Evolutionary conservation across 1,140 invertebrate species (phyloP).

Genomic region (Homalodisca vitripennis): DNA sequence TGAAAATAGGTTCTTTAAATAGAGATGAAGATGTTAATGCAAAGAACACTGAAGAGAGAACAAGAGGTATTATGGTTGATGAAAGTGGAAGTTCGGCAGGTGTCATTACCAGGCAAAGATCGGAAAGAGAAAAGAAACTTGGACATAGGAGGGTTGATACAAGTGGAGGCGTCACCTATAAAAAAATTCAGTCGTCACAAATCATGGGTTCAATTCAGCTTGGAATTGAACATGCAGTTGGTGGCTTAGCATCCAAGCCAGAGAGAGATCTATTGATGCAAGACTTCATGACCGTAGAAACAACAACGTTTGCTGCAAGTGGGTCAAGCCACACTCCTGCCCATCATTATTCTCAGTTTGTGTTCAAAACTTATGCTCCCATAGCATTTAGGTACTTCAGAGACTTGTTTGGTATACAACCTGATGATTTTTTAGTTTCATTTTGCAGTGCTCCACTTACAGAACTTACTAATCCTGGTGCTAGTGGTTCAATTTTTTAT

Average conservation of each 20-base stretch:
- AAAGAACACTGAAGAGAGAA: no score
- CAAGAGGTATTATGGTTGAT: no score
- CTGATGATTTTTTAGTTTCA: constrained; percentile 98
- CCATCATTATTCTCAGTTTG: constrained; percentile 88
- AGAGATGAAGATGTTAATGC: no score
- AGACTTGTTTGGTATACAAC: constrained; percentile 97
- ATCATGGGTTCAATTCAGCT: constrained; percentile 99
- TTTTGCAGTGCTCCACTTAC: constrained; percentile 90
- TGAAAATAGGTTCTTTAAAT: no score
- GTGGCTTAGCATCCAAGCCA: constrained; percentile 93
- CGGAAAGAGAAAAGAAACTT: not conserved
- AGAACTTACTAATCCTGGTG: constrained; percentile 98
- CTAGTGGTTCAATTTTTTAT: constrained; percentile 99
- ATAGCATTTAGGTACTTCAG: constrained; percentile 99
- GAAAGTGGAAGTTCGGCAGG: no score
- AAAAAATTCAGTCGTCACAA: constrained; percentile 88
- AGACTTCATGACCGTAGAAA: constrained; percentile 99
- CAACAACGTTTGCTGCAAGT: constrained; percentile 90
- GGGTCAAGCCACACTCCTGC: constrained; percentile 87
- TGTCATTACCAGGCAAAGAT: no score
- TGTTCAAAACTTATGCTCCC: constrained; percentile 98
- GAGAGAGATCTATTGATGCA: constrained; percentile 98
- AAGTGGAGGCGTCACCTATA: not conserved
- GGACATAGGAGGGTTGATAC: not conserved
- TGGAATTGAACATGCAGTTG: constrained; percentile 92